Evolutionary conservation across 92 coral and sea anemone genomes (phyloP).

Genomic region (Palythoa caribaeorum): DNA sequence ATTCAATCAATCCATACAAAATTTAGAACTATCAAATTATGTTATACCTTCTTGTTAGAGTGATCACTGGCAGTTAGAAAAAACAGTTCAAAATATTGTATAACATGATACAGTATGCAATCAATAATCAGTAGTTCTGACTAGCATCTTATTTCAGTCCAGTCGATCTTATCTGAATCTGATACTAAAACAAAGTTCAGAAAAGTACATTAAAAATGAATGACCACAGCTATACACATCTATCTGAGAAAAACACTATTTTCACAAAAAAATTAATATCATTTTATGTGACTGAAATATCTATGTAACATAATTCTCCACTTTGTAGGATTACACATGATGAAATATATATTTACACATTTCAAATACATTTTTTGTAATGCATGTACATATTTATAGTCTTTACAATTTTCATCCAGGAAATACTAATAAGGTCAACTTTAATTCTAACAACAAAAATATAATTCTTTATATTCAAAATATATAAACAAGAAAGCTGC

Average conservation of each 20-base stretch:
- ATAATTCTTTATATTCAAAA: too few species aligned
- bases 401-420: too few species aligned
- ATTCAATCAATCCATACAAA: neutral
- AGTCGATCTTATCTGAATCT: neutral
- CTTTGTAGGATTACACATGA: too few species aligned
- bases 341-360: too few species aligned
- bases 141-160: neutral
- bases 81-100: too few species aligned
- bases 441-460: too few species aligned
- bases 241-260: neutral
- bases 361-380: too few species aligned
- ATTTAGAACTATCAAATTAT: neutral
- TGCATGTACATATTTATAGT: too few species aligned
- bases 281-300: neutral
- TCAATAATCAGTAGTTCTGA: neutral
- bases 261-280: too few species aligned
- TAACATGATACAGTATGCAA: neutral
- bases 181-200: neutral
- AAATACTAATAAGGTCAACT: too few species aligned
- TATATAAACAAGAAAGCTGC: too few species aligned
- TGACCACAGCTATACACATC: neutral
- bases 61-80: too few species aligned
- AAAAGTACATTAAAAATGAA: slow-evolving; percentile 9
- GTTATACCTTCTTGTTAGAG: neutral
- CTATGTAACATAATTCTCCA: neutral